These are phyloP conservation scores for Carcharodon carcharias DNA, from an alignment of 2,797 vertebrate species.

Conservation along the genomic window DNA sequence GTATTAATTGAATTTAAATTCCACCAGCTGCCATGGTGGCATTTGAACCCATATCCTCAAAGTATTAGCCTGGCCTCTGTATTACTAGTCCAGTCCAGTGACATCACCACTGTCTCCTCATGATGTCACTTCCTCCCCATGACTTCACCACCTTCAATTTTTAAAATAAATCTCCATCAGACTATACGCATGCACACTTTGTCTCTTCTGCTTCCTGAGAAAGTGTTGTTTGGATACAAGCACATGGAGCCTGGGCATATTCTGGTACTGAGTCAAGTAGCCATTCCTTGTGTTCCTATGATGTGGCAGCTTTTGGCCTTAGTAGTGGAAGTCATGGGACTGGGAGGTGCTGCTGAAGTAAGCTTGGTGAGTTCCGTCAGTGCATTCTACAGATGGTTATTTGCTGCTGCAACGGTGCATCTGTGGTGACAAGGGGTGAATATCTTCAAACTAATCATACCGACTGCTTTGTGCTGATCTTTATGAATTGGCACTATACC, in stretches of 20 bases:
- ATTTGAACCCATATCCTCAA: too few species aligned
- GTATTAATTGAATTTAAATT: too few species aligned
- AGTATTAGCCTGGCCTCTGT: too few species aligned
- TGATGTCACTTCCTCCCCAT: too few species aligned
- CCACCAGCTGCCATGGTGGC: too few species aligned
- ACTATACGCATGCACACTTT: neutral
- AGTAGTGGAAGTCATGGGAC: neutral
- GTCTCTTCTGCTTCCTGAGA: neutral
- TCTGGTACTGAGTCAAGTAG: neutral
- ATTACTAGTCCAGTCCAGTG: too few species aligned
- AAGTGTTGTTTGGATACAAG: neutral
- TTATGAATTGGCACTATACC: too few species aligned
- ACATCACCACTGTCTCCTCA: too few species aligned
- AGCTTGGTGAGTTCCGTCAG: neutral
- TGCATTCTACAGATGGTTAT: neutral
- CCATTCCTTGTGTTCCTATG: neutral
- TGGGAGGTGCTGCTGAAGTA: neutral
- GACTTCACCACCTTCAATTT: neutral
- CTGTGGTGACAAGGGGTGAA: too few species aligned
- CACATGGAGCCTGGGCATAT: neutral
- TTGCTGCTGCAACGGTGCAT: neutral
- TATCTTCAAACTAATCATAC: too few species aligned
- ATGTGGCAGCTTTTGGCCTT: neutral
- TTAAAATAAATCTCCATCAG: neutral
- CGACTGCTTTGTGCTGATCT: too few species aligned